A percentile compares a stretch with the other conserved stretches of the same genome.
Evolutionary conservation across 1,140 invertebrate genomes (phyloP).

Genomic region (Drosophila elegans): DNA sequence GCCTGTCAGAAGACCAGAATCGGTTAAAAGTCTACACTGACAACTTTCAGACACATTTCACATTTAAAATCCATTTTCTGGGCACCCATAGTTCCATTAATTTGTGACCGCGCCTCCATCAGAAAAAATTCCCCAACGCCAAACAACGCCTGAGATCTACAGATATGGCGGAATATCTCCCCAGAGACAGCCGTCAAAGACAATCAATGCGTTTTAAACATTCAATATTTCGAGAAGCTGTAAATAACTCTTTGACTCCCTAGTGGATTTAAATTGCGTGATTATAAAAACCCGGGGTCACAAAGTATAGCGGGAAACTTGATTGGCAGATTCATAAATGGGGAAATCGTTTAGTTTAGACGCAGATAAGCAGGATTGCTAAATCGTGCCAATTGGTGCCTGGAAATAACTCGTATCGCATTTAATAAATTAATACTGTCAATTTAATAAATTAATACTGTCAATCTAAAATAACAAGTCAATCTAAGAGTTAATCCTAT

Average conservation of each 20-base stretch:
- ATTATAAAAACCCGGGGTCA: not conserved
- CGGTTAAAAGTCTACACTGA: slow-evolving; percentile 53
- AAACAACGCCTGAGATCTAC: slow-evolving; percentile 1
- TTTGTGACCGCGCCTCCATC: slow-evolving; percentile 51
- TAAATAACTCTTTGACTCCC: too few relatives aligned
- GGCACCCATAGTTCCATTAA: slow-evolving; percentile 71
- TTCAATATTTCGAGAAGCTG: slow-evolving; percentile 3
- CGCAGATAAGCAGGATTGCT: not conserved
- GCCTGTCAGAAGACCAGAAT: slow-evolving; percentile 50
- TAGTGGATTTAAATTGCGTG: not conserved
- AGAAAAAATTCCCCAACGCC: slow-evolving; percentile 41
- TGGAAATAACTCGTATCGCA: not conserved
- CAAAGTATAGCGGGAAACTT: not conserved
- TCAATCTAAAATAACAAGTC: too few relatives aligned
- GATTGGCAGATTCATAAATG: not conserved
- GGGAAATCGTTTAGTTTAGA: not conserved
- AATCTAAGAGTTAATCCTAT: too few relatives aligned
- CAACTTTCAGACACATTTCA: slow-evolving; percentile 69
- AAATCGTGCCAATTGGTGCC: not conserved
- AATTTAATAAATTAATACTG: not conserved
- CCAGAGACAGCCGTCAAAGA: not conserved
- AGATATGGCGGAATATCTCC: not conserved
- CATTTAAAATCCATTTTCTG: slow-evolving; percentile 63
- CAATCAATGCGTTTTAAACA: slow-evolving; percentile 7
- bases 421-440: not conserved